These are phyloP conservation scores for Muntiacus reevesi DNA, from an alignment of 2,113 vertebrate genomes.

Conservation along the genomic window DNA sequence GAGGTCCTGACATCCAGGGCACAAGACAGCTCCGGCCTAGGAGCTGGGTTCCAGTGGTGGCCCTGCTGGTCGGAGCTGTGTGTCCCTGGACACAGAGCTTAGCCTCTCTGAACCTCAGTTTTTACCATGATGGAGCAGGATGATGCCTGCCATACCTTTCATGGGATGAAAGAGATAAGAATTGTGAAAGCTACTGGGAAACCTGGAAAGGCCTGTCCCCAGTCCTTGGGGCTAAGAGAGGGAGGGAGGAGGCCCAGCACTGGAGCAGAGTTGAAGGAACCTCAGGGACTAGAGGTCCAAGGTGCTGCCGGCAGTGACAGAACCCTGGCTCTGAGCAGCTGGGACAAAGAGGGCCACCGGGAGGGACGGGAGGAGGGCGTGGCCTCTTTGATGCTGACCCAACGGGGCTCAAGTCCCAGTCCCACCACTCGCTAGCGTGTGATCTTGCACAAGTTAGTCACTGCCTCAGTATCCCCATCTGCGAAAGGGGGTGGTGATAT, in stretches of 20 bases:
- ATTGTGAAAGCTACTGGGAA: no score
- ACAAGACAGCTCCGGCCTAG: neutral
- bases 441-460: neutral
- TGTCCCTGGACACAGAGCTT: neutral
- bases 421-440: neutral
- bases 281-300: neutral
- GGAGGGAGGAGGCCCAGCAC: neutral
- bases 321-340: neutral
- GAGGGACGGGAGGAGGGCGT: neutral
- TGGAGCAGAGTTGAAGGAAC: neutral
- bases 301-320: neutral
- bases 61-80: neutral
- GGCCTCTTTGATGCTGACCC: no score
- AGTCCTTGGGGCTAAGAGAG: neutral
- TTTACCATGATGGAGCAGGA: fast-evolving
- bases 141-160: neutral
- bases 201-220: neutral
- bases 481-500: neutral
- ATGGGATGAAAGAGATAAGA: neutral
- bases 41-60: neutral
- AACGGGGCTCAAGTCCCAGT: fast-evolving
- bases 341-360: neutral
- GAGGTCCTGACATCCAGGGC: neutral
- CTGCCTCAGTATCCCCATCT: neutral
- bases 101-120: neutral